Conservation (phyloP, 2,888 invertebrate genomes). For the Sminthurides aquaticus region DNA sequence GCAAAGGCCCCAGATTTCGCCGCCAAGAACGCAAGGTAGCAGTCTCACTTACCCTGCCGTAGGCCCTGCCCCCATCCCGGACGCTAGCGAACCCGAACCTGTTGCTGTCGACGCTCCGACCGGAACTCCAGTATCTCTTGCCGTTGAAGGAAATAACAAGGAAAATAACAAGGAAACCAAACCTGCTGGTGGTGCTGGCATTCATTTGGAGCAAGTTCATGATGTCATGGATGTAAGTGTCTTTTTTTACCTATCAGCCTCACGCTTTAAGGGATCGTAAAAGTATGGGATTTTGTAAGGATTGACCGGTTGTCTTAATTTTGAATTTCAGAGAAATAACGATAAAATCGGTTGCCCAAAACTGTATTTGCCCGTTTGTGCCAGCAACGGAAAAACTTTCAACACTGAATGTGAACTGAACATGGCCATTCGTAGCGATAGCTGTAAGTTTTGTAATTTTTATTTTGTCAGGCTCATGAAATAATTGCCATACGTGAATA, state of each 20-base stretch:
- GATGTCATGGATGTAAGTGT: neutral
- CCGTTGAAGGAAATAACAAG: neutral
- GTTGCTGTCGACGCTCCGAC: neutral
- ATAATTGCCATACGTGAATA: too few species aligned
- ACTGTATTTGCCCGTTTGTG: slow-evolving; percentile 12
- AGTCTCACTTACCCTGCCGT: neutral
- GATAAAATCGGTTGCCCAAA: slow-evolving; percentile 14
- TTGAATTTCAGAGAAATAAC: too few species aligned
- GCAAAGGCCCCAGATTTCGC: neutral
- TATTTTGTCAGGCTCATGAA: neutral
- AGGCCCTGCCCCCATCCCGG: neutral
- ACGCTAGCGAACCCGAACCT: neutral
- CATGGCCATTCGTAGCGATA: neutral
- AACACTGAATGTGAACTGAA: slow-evolving; percentile 13
- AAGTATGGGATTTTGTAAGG: too few species aligned
- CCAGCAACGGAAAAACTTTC: slow-evolving; percentile 16
- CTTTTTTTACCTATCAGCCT: too few species aligned
- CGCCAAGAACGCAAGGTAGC: neutral
- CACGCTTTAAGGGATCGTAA: too few species aligned
- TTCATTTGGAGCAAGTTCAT: neutral
- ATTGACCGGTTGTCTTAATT: too few species aligned
- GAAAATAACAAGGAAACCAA: too few species aligned
- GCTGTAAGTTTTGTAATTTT: slow-evolving; percentile 3
- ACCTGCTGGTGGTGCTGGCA: neutral
- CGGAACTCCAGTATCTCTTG: neutral